These are phyloP conservation scores for Aleiodes testaceus DNA, from an alignment of 2,888 invertebrate genomes.

Conservation along the genomic window DNA sequence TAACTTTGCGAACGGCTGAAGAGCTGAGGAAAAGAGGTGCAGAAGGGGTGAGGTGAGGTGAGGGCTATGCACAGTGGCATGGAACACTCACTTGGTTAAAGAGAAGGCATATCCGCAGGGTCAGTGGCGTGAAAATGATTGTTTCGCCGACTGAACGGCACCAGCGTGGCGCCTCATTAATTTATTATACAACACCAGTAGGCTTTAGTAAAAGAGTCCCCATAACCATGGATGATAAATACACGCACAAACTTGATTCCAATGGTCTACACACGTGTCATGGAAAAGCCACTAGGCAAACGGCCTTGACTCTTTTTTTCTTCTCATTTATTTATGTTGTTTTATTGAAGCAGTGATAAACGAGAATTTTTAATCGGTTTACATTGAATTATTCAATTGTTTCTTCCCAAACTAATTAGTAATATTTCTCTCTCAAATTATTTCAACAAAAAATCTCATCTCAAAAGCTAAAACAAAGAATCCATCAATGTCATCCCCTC, in stretches of 20 bases:
- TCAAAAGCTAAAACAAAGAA: too few relatives aligned
- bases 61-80: conserved; percentile 7
- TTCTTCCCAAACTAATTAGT: too few relatives aligned
- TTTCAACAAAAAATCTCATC: too few relatives aligned
- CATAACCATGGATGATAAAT: conserved; percentile 7
- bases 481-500: background rate
- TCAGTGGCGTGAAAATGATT: conserved; percentile 37
- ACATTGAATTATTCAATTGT: too few relatives aligned
- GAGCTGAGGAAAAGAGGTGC: background rate
- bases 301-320: conserved; percentile 31
- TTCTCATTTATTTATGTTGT: background rate
- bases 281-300: conserved; percentile 8
- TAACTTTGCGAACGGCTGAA: conserved; percentile 28
- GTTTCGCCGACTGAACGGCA: conserved; percentile 36
- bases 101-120: conserved; percentile 19
- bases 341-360: background rate
- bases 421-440: too few relatives aligned
- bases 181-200: conserved; percentile 37
- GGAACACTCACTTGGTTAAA: conserved; percentile 4
- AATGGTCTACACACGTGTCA: conserved; percentile 19
- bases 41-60: background rate
- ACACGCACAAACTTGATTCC: background rate
- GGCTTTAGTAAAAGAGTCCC: conserved; percentile 13
- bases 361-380: conserved; percentile 3
- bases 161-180: conserved; percentile 39